Conservation (phyloP, 2,113 vertebrate species). For the Puffinus mauretanicus region DNA sequence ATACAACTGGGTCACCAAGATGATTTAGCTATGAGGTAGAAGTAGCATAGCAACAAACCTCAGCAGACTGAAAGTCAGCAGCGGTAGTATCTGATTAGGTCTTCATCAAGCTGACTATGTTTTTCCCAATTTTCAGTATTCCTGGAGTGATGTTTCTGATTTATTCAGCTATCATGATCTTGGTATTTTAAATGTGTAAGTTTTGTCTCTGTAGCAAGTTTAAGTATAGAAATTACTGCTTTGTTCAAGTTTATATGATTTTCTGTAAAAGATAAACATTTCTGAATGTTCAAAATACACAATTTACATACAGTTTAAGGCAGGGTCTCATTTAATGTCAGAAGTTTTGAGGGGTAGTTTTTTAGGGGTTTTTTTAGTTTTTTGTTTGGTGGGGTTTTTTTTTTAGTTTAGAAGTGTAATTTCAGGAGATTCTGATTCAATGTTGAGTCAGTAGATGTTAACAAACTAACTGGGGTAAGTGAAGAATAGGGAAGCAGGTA, state of each 20-base stretch:
- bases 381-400: rapidly evolving
- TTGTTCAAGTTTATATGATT: not conserved
- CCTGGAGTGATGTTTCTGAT: not conserved
- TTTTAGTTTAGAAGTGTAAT: not conserved
- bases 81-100: not conserved
- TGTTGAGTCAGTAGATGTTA: not conserved
- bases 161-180: not conserved
- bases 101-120: not conserved
- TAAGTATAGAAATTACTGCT: not conserved
- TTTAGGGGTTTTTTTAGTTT: not conserved
- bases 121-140: constrained; percentile 9
- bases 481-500: not conserved
- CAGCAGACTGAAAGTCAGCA: constrained; percentile 39
- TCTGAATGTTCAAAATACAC: not conserved
- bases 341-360: not conserved
- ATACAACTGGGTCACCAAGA: constrained; percentile 69
- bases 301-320: not conserved
- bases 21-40: constrained; percentile 57
- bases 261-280: not conserved
- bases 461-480: not conserved
- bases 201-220: not conserved
- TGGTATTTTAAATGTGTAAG: not conserved
- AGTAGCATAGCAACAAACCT: constrained; percentile 50
- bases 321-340: not conserved
- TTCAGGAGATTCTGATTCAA: not conserved